Percentiles rank a stretch among this genome's conserved stretches.
Evolutionary conservation across 2,113 vertebrate species (phyloP).

Genomic region (Ursus arctos): DNA sequence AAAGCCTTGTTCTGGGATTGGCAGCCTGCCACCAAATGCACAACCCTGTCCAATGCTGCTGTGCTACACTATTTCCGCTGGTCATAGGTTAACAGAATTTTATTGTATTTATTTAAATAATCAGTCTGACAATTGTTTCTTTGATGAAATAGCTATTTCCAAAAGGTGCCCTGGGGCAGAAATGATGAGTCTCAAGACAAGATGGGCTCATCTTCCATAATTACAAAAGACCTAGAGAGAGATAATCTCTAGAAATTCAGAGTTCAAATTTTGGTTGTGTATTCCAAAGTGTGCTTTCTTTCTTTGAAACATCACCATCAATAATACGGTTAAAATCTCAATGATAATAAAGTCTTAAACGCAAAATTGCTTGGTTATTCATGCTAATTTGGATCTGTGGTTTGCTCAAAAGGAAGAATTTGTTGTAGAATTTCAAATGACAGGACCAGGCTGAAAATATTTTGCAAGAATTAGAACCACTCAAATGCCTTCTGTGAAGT

Average conservation of each 20-base stretch:
- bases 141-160: conserved; percentile 10
- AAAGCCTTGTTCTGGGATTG: neutral
- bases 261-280: neutral
- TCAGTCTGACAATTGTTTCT: neutral
- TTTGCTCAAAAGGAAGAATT: neutral
- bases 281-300: neutral
- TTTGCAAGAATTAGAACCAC: neutral
- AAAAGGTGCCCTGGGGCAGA: neutral
- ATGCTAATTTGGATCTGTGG: neutral
- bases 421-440: neutral
- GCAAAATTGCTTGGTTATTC: neutral
- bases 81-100: neutral
- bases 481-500: neutral
- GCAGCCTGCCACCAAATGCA: neutral
- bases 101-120: conserved; percentile 65
- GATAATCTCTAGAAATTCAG: neutral
- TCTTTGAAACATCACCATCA: neutral
- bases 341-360: neutral
- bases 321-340: neutral
- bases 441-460: neutral
- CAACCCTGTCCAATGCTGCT: neutral
- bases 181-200: neutral
- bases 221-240: neutral
- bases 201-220: neutral
- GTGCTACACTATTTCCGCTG: neutral